Evolutionary conservation across 2,113 vertebrate species (phyloP).

Genomic region (Actinemys pallida): DNA sequence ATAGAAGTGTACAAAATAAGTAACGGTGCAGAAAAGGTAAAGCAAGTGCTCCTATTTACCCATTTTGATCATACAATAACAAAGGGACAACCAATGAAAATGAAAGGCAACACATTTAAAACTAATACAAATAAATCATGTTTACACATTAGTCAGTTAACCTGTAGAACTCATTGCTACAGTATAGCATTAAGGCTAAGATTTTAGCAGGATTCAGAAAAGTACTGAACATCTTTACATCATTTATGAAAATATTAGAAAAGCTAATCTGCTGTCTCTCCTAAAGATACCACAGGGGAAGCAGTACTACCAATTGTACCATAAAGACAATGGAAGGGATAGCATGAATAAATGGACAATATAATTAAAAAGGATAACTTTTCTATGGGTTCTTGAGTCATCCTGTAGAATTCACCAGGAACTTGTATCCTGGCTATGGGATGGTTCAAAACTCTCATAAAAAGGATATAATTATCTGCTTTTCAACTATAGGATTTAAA

Average conservation of each 20-base stretch:
- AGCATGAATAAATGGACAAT: not conserved
- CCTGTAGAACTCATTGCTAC: not conserved
- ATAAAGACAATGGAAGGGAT: not conserved
- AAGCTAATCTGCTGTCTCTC: not conserved
- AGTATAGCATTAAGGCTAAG: not conserved
- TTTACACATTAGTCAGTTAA: not conserved
- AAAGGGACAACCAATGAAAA: not conserved
- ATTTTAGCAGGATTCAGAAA: not conserved
- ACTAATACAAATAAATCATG: not conserved
- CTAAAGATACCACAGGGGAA: not conserved
- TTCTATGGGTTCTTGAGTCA: not conserved
- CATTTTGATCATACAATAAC: not conserved
- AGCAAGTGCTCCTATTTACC: not conserved
- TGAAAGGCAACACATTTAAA: not conserved
- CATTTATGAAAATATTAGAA: not conserved
- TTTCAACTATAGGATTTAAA: not conserved
- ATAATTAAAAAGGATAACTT: not conserved
- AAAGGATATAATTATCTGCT: not conserved
- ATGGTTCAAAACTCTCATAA: not conserved
- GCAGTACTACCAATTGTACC: not conserved
- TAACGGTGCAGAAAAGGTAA: not conserved
- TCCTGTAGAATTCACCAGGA: not conserved
- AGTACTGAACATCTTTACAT: not conserved
- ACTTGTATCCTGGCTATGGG: not conserved
- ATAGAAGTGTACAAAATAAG: not conserved